Percentiles rank a stretch among this genome's conserved stretches.
Evolutionary conservation across 2,113 vertebrate species (phyloP).

Genomic region (Melospiza georgiana): DNA sequence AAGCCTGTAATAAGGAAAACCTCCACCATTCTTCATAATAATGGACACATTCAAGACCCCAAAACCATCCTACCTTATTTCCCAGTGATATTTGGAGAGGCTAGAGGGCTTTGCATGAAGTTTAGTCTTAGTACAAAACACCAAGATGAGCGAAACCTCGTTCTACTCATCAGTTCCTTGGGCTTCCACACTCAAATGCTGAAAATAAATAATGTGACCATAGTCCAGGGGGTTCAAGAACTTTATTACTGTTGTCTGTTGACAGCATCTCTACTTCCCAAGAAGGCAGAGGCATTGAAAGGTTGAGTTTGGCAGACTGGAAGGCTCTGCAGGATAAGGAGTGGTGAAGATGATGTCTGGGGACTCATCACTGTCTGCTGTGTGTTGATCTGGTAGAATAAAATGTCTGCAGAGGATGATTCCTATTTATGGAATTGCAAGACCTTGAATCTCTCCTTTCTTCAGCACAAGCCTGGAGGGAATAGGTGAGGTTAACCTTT

Average conservation of each 20-base stretch:
- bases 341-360: neutral
- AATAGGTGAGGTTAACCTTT: neutral
- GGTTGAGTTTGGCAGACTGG: neutral
- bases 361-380: neutral
- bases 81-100: neutral
- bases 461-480: neutral
- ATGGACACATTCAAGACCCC: rapidly evolving
- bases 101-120: neutral
- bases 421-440: neutral
- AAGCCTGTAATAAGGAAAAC: neutral
- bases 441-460: neutral
- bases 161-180: neutral
- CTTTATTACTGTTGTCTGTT: neutral
- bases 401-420: neutral
- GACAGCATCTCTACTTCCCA: neutral
- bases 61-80: neutral
- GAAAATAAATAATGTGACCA: neutral
- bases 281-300: neutral
- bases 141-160: neutral
- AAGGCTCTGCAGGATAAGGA: neutral
- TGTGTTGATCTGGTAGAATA: neutral
- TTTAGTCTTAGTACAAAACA: neutral
- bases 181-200: neutral
- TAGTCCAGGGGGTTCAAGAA: neutral
- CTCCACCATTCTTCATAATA: neutral